Evolutionary conservation across 2,888 invertebrate genomes (phyloP).

Genomic region (Herminia tarsipennalis): DNA sequence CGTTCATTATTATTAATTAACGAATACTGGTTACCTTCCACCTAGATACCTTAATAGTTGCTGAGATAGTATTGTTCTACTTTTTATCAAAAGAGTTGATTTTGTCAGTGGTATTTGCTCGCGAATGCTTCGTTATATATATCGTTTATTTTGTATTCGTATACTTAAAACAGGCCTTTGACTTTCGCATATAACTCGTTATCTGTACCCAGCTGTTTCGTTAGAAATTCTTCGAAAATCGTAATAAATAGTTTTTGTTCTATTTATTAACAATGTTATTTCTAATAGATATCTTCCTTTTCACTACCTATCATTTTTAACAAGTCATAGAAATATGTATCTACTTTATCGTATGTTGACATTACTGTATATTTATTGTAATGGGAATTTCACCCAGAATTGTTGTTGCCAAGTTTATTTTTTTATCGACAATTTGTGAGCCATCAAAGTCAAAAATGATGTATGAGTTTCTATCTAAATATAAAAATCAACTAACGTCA

Average conservation of each 20-base stretch:
- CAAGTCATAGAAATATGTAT: no score
- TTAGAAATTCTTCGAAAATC: not conserved
- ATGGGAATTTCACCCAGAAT: constrained; percentile 10
- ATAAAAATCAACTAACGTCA: no score
- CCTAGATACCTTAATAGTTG: constrained; percentile 37
- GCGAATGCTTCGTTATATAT: no score
- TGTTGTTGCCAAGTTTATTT: constrained; percentile 28
- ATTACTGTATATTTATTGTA: constrained; percentile 16
- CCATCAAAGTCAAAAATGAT: constrained; percentile 15
- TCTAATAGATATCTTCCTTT: not conserved
- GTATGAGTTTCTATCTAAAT: not conserved
- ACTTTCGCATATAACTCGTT: no score
- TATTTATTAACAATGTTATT: no score
- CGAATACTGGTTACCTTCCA: constrained; percentile 48
- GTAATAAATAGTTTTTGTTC: constrained; percentile 1
- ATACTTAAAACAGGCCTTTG: no score
- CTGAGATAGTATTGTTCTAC: constrained; percentile 28
- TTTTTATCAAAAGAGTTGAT: no score
- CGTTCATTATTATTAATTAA: constrained; percentile 57
- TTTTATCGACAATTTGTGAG: constrained; percentile 27
- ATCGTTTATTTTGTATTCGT: no score
- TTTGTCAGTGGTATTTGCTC: no score
- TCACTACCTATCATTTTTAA: no score
- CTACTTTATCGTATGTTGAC: not conserved
- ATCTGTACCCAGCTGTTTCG: no score